phyloP scores from a whole-genome alignment of 37 sponge, comb jelly and placozoan genomes.

The Axinella damicornis region DNA sequence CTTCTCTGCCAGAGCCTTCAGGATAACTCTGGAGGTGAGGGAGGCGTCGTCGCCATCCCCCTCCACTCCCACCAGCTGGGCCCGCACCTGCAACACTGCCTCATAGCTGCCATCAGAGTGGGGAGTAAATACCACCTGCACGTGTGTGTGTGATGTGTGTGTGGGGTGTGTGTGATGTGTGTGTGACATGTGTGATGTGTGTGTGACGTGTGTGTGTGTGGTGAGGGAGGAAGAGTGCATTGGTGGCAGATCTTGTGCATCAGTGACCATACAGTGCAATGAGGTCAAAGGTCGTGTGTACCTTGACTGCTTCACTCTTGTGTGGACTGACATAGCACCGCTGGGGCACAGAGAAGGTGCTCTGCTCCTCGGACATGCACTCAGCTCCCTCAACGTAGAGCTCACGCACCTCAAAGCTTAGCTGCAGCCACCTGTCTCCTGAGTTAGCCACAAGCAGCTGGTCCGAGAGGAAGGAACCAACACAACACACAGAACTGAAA shows the following conservation, averaged over 20 bases:
- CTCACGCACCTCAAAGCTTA: not conserved
- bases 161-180: too few relatives aligned
- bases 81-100: constrained; percentile 24
- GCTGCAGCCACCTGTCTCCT: constrained; percentile 62
- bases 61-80: constrained; percentile 43
- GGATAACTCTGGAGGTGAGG: constrained; percentile 11
- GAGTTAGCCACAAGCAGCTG: constrained; percentile 39
- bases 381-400: constrained; percentile 34
- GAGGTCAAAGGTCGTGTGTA: not conserved
- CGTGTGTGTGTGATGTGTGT: too few relatives aligned
- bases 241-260: too few relatives aligned
- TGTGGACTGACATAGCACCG: constrained; percentile 53
- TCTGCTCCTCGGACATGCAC: constrained; percentile 8
- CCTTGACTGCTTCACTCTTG: constrained; percentile 51
- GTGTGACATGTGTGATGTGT: too few relatives aligned
- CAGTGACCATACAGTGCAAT: not conserved
- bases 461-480: constrained; percentile 8
- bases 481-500: constrained; percentile 43
- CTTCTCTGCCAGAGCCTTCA: constrained; percentile 63
- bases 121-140: constrained; percentile 63
- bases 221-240: not conserved
- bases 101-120: constrained; percentile 48
- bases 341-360: constrained; percentile 38
- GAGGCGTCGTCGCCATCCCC: not conserved
- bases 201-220: too few relatives aligned